Evolutionary conservation across 2,113 vertebrate species (phyloP).

Genomic region (Cisticola juncidis): DNA sequence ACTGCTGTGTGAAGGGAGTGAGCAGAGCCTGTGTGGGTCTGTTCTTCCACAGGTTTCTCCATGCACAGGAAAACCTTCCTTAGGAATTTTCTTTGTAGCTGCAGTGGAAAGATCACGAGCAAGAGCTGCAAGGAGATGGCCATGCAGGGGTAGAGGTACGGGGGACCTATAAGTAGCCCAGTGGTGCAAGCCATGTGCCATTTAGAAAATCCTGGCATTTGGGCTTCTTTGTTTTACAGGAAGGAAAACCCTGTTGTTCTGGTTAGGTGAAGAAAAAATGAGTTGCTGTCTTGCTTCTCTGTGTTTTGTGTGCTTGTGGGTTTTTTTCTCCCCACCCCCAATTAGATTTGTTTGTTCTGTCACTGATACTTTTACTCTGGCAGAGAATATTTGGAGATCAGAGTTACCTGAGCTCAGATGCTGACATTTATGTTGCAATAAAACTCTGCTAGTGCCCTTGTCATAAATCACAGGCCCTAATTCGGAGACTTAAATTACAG

Average conservation of each 20-base stretch:
- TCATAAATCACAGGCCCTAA: background rate
- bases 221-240: background rate
- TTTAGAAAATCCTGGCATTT: background rate
- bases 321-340: fast-evolving
- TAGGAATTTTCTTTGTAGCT: background rate
- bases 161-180: background rate
- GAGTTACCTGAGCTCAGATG: background rate
- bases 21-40: background rate
- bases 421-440: background rate
- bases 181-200: background rate
- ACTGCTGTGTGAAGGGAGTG: background rate
- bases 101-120: background rate
- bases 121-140: background rate
- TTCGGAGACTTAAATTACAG: slow-evolving; percentile 4
- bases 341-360: background rate
- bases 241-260: background rate
- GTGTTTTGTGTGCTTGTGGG: background rate
- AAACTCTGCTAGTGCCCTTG: background rate
- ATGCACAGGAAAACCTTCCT: background rate
- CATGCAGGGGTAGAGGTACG: fast-evolving
- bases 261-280: background rate
- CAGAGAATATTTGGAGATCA: background rate
- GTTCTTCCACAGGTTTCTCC: background rate
- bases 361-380: background rate
- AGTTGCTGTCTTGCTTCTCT: background rate